A percentile compares a stretch with the other conserved stretches of the same genome.
Conservation (phyloP, 1,140 invertebrate species). For the Bombus sibiricus region DNA sequence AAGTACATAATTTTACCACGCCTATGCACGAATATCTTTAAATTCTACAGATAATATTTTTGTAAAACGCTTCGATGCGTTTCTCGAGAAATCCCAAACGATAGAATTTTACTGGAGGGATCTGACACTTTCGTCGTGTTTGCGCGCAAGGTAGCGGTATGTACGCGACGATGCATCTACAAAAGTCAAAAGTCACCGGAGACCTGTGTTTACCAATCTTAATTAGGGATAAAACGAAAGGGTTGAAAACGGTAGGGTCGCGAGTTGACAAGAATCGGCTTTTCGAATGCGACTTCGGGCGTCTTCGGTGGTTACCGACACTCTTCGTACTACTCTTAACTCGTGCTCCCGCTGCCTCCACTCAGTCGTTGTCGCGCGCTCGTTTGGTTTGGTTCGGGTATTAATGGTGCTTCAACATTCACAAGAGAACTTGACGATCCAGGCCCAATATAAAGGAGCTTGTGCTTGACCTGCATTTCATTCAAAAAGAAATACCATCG, state of each 20-base stretch:
- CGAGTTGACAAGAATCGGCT: slow-evolving; percentile 43
- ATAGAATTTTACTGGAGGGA: neutral
- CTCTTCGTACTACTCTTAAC: slow-evolving; percentile 59
- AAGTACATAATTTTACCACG: too few relatives aligned
- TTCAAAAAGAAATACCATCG: neutral
- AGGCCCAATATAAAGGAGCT: slow-evolving; percentile 5
- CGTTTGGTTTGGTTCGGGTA: slow-evolving; percentile 48
- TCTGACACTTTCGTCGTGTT: neutral
- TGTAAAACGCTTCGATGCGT: neutral
- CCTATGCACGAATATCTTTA: too few relatives aligned
- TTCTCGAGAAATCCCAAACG: too few relatives aligned
- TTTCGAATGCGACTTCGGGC: slow-evolving; percentile 61
- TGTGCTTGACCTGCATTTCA: slow-evolving; percentile 12
- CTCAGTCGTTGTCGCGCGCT: slow-evolving; percentile 68
- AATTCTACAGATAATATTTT: too few relatives aligned
- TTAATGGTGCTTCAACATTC: slow-evolving; percentile 29
- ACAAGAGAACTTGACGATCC: neutral
- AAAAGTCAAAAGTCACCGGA: neutral
- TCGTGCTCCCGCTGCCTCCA: slow-evolving; percentile 49
- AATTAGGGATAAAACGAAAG: slow-evolving; percentile 41
- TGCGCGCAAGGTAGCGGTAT: neutral
- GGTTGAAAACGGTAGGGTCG: slow-evolving; percentile 31
- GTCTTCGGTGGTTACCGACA: slow-evolving; percentile 58
- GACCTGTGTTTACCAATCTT: slow-evolving; percentile 37
- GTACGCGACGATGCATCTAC: neutral